Base-by-base conservation (phyloP, 2,888 invertebrate genomes). In the Ochropleura plecta region DNA sequence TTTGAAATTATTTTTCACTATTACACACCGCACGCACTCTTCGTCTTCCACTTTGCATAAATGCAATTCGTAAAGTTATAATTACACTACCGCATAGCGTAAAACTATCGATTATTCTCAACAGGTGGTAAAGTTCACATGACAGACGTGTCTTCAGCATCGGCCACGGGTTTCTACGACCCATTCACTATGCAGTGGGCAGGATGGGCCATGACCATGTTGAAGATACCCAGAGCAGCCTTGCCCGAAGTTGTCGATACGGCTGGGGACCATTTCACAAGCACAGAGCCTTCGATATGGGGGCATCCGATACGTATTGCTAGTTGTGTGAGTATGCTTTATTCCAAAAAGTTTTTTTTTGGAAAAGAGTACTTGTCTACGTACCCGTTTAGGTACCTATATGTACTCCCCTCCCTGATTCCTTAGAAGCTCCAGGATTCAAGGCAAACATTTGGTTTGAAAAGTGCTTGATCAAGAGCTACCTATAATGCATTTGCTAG, bases 121-220 rank as follows among this genome's bases (percentile, higher is more conserved):
- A 70, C 89, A 96, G 96, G 95, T 72, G 95, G 96, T 10, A 95
- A 94, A 86, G 91, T 97, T 46, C 98, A 98, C 93, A 90, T 98
- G 75, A 98, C 98, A 0, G 99, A 99, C 91, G 97, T 98, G n/a
- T 98, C 99, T 0, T 98, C 98, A 86, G 99, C 99, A 1, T 98
- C 99, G 53, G 98, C 98, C 3, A 99, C 99, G 0, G 99, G 99
- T 3, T 97, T 99, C 88, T 99, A 97, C 92, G 99, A 99, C 93
- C 99, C 99, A 0, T 99, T 99, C 92, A 97, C 98, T 80, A 97
- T 98, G 96, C 96, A 97, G 81, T 99, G 99, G 99, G 98, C 98
- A 0, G 95, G 95, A 10, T 97, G 97, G 97, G 97, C 97, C 14
- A 97, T 98, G 85, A 94, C 96, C 20, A 91, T 99, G 51, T 97